These are phyloP conservation scores for Menura novaehollandiae DNA, from an alignment of 2,113 vertebrate species.

Conservation along the genomic window DNA sequence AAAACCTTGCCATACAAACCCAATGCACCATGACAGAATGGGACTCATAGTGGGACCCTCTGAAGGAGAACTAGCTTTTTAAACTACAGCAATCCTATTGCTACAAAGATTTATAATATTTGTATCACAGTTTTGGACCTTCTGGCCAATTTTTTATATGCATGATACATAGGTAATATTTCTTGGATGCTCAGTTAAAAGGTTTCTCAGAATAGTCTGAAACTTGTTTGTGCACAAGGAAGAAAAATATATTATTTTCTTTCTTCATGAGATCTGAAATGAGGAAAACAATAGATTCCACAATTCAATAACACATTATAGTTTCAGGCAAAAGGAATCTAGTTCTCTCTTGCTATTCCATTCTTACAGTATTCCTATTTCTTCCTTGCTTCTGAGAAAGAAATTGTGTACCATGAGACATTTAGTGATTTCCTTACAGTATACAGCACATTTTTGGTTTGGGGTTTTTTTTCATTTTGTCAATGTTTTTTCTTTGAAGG, in stretches of 20 bases:
- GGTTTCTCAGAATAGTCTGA: neutral
- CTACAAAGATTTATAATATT: neutral
- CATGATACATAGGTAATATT: neutral
- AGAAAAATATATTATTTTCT: neutral
- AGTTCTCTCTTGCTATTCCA: neutral
- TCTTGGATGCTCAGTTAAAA: neutral
- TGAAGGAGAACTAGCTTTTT: neutral
- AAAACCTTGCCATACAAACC: neutral
- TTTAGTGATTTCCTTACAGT: neutral
- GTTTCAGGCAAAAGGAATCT: neutral
- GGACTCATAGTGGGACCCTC: neutral
- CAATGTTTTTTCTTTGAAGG: neutral
- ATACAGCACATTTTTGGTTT: neutral
- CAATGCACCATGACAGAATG: neutral
- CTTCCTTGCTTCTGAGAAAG: neutral
- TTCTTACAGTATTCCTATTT: neutral
- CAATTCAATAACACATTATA: neutral
- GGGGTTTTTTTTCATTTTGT: neutral
- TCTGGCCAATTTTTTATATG: neutral
- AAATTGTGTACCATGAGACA: neutral
- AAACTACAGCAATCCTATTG: neutral
- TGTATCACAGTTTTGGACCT: neutral
- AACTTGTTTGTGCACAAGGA: neutral
- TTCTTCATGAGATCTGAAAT: neutral
- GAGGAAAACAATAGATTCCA: neutral